Evolutionary conservation across 2,797 vertebrate genomes (phyloP).

Genomic region (Clarias pachynema): DNA sequence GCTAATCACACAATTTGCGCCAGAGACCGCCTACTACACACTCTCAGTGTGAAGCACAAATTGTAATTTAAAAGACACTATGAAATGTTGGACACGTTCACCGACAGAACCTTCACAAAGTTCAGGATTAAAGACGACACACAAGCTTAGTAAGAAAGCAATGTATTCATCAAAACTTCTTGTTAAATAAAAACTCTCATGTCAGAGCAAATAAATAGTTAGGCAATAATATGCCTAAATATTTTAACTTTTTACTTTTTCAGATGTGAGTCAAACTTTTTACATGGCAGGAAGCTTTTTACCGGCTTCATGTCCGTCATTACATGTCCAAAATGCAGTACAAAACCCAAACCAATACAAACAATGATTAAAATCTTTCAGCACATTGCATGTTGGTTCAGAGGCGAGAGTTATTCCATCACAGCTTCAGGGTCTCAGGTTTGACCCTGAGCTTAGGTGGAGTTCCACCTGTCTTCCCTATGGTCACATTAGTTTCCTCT

Average conservation of each 20-base stretch:
- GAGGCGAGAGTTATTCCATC: background rate
- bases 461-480: background rate
- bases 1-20: background rate
- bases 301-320: background rate
- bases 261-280: background rate
- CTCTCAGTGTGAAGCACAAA: background rate
- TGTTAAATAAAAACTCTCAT: background rate
- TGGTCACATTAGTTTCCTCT: background rate
- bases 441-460: background rate
- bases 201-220: background rate
- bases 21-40: conserved; percentile 18
- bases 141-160: background rate
- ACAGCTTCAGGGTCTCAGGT: background rate
- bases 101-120: conserved; percentile 1
- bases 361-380: background rate
- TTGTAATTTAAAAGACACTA: conserved; percentile 17
- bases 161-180: background rate
- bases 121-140: conserved; percentile 2
- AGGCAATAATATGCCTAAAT: background rate
- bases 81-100: conserved; percentile 5
- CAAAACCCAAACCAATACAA: background rate
- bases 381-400: background rate
- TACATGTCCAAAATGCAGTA: background rate
- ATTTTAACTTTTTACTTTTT: background rate
- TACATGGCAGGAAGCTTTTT: too few relatives aligned